A percentile compares a stretch with the other conserved stretches of the same genome.
These are phyloP conservation scores for Clivina fossor DNA, from an alignment of 2,888 invertebrate genomes.

Conservation along the genomic window DNA sequence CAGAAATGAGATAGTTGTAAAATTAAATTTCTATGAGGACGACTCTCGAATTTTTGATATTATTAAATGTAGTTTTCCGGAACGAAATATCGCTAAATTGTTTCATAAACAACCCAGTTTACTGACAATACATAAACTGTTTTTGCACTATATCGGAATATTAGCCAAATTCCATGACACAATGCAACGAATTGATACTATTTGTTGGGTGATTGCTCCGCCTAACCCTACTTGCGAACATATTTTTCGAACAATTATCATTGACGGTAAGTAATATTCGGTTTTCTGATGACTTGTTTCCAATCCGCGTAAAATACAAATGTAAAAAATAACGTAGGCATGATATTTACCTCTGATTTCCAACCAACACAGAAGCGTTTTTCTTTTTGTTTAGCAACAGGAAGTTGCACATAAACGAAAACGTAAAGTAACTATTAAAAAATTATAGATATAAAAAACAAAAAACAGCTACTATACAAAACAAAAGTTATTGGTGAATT, in stretches of 20 bases:
- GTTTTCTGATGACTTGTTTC: background rate
- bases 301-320: background rate
- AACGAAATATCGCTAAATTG: background rate
- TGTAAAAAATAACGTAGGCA: background rate
- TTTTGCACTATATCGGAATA: constrained; percentile 2
- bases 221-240: background rate
- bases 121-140: background rate
- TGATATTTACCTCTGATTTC: background rate
- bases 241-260: constrained; percentile 19
- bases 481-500: too few relatives aligned
- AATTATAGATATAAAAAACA: too few relatives aligned
- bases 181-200: constrained; percentile 15
- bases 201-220: constrained; percentile 22
- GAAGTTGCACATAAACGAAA: too few relatives aligned
- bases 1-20: constrained; percentile 1
- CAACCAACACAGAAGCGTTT: too few relatives aligned
- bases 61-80: constrained; percentile 8
- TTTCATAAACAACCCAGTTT: constrained; percentile 2
- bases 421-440: too few relatives aligned
- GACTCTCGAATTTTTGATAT: background rate
- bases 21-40: constrained; percentile 8
- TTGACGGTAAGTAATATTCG: constrained; percentile 14
- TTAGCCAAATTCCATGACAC: constrained; percentile 9
- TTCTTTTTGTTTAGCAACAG: too few relatives aligned
- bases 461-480: too few relatives aligned